Percentiles rank a stretch among this genome's conserved stretches.
phyloP scores from a whole-genome alignment of 2,113 vertebrate species.

The Sigmodon hispidus region DNA sequence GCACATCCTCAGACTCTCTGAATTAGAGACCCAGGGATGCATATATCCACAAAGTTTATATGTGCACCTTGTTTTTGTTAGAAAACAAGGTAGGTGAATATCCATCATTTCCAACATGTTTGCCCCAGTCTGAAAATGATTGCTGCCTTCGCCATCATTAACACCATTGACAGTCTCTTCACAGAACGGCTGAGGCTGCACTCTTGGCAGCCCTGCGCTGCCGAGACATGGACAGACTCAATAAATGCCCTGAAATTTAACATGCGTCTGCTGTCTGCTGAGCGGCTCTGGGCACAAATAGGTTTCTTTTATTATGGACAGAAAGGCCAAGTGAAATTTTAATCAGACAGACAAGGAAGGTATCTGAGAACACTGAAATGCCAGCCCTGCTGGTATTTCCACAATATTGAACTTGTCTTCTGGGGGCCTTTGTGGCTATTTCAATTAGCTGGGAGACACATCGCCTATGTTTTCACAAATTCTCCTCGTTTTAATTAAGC shows the following conservation, averaged over 20 bases:
- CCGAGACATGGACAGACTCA: constrained; percentile 37
- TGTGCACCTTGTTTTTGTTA: neutral
- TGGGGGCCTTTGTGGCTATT: constrained; percentile 54
- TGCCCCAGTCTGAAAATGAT: constrained; percentile 66
- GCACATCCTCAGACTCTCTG: neutral
- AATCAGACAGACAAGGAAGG: constrained; percentile 78
- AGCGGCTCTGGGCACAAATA: constrained; percentile 73
- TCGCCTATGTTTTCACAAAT: constrained; percentile 45
- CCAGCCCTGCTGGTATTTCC: constrained; percentile 67
- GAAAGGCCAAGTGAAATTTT: constrained; percentile 81
- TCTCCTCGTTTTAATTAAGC: constrained; percentile 75
- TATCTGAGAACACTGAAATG: constrained; percentile 67
- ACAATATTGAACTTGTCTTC: constrained; percentile 73
- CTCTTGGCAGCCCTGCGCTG: constrained; percentile 28
- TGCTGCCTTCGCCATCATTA: constrained; percentile 62
- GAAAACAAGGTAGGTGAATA: neutral
- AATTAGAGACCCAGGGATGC: accelerated
- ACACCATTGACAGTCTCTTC: constrained; percentile 72
- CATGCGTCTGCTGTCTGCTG: constrained; percentile 60
- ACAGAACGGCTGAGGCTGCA: constrained; percentile 61
- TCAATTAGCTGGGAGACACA: constrained; percentile 77
- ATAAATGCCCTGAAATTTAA: constrained; percentile 72
- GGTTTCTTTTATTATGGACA: constrained; percentile 80
- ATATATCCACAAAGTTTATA: neutral
- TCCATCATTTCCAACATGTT: constrained; percentile 52